Evolutionary conservation across 2,113 vertebrate genomes (phyloP), one percentile per base, ranked within the genome.

Genomic region (Lamprologus callipterus): DNA sequence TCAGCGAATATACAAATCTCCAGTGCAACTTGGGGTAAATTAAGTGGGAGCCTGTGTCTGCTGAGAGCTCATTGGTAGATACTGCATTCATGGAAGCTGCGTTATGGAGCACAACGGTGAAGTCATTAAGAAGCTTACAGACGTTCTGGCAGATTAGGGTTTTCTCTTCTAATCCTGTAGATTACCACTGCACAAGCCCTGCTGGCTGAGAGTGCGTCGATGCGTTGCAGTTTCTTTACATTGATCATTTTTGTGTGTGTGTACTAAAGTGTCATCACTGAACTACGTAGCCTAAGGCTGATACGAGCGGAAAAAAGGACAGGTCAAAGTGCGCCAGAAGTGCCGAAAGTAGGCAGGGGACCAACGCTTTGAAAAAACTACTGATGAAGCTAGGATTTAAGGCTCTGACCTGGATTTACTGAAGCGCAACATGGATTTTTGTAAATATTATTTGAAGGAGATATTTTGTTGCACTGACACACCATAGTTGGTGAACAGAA

Each of bases 41-140:
- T 8, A 82, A 85, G 63, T 92, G 60, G 58, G 26, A 85, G 81
- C 45, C 53, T 45, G 45, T 60, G 26, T 75, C 51, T 84, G 31
- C 86, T 80, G 35, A 87, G 80, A 91, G 89, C 89, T 90, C 89
- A 92, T 93, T 94, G 91, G 94, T 94, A 70, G 90, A 93, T 68
- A 23, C 81, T 86, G 89, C 73, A 87, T 93, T 91, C 85, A 93
- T 94, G 92, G 94, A 94, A 92, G 92, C 92, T 86, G 85, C 47
- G 63, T 95, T 93, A 91, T 95, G 85, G 93, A 88, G 87, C 90
- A 92, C 91, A 60, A 84, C 88, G 55, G 95, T 95, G 94, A 94
- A 95, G 95, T 96, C 95, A 96, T 96, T 97, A 96, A 97, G 96
- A 94, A 95, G 95, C 95, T 97, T 97, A 96, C 93, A 95, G 94